A percentile compares a stretch with the other conserved stretches of the same genome.
phyloP scores from a whole-genome alignment of 2,888 invertebrate species.

The Invenusta paracnida region DNA sequence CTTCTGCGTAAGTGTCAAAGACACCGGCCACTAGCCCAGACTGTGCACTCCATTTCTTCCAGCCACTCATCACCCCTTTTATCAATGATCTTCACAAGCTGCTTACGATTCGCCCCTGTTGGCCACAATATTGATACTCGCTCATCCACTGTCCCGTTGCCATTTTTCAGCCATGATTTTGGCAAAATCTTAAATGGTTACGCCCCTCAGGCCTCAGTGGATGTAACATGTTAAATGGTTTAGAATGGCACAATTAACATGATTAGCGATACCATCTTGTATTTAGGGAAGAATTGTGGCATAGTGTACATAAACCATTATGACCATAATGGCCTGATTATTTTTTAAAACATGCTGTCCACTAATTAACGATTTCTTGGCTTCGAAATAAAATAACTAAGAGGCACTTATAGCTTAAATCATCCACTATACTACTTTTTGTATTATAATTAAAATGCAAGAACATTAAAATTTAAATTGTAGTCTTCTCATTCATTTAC shows the following conservation, averaged over 20 bases:
- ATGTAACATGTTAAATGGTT: neutral
- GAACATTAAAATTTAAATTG: neutral
- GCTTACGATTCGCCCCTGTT: too few relatives aligned
- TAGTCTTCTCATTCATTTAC: neutral
- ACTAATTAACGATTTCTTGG: neutral
- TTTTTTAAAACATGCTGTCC: neutral
- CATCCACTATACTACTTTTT: neutral
- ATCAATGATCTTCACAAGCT: too few relatives aligned
- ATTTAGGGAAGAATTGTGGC: neutral
- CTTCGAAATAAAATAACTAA: neutral
- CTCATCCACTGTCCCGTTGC: too few relatives aligned
- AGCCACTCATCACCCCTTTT: too few relatives aligned
- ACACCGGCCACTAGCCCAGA: too few relatives aligned
- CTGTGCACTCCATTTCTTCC: too few relatives aligned
- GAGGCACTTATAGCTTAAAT: neutral
- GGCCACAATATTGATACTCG: too few relatives aligned
- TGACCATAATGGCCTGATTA: neutral
- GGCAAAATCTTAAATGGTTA: too few relatives aligned
- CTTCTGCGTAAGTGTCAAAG: too few relatives aligned
- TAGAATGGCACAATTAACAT: neutral
- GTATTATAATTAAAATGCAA: neutral
- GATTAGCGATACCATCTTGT: neutral
- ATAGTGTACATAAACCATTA: neutral
- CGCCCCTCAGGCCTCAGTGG: neutral
- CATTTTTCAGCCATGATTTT: too few relatives aligned